Evolutionary conservation across 2,888 invertebrate species (phyloP), one percentile per base, ranked within the genome.

Genomic region (Lepidocyrtoides sp.): DNA sequence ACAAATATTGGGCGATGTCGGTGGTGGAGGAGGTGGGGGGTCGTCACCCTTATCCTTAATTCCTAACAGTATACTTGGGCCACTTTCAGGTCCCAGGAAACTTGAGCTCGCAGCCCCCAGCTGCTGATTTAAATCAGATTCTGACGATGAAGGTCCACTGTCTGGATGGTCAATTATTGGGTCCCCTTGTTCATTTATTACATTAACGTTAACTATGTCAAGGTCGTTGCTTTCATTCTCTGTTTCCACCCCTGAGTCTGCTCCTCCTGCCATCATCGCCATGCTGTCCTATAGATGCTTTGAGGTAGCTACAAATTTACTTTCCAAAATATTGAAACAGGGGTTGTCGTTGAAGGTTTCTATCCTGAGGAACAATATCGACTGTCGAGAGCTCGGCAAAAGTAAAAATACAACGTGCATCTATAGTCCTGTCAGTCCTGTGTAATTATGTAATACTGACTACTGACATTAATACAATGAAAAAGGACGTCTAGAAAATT

Each of bases 221-320:
- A 91, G 66, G 95, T 97, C 97, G 95, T 97, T 97, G 94, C 97
- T 97, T 95, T 97, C 97, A 95, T 97, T 97, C 93, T 97, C 97
- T 75, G 97, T 97, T 94, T 97, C 97, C 60, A 97, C 97, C 83
- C 97, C 97, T 54, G 97, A 97, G 95, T 97, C 97, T 0, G 87
- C 92, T 20, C 93, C 93, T 54, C 93, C 93, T n/a, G 93, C 87
- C 23, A 91, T 20, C 91, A 91, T 91, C 17, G 82, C 89, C 89
- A 89, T 89, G 12, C n/a, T 75, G 29, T 7, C 12, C 0, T 0
- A 17, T 23, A 57, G 7, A 48, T 8, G 48, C 12, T 12, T 14
- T 48, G 1, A 36, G 7, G 2, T 8, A 48, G 14, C 12, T 14
- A 48, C 48, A 48, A 8, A 48, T 8, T 8, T 48, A 48, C 48